A percentile compares a stretch with the other conserved stretches of the same genome.
Conservation (phyloP, 2,888 invertebrate genomes). For the Tenthredo amoena region DNA sequence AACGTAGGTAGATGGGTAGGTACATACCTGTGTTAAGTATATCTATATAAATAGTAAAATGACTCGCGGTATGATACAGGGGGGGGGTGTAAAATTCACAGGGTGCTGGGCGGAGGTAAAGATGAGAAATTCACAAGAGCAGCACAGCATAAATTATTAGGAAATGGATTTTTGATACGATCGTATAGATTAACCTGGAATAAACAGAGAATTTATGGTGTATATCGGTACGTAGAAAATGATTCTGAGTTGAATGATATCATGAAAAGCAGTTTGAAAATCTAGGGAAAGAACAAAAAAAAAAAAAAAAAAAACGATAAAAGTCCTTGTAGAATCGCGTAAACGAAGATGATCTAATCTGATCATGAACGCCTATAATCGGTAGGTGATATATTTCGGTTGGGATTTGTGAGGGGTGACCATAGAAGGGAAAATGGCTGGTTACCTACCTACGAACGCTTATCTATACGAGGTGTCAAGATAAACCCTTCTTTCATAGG, state of each 20-base stretch:
- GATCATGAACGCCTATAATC: not conserved
- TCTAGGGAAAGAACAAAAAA: not conserved
- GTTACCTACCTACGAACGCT: not conserved
- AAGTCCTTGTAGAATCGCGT: not conserved
- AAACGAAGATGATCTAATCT: not conserved
- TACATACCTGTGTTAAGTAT: not conserved
- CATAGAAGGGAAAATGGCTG: not conserved
- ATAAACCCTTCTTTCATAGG: slow-evolving; percentile 30
- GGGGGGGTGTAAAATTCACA: not conserved
- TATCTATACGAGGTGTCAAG: slow-evolving; percentile 7
- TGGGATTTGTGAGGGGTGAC: not conserved
- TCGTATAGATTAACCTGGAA: not conserved
- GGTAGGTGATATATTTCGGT: not conserved
- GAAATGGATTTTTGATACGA: not conserved
- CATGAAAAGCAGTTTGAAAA: too few species aligned
- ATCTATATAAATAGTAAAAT: not conserved
- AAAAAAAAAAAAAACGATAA: not conserved
- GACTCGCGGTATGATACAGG: not conserved
- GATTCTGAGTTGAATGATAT: not conserved
- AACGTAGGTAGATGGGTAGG: not conserved
- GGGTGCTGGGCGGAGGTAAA: not conserved
- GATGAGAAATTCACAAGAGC: not conserved
- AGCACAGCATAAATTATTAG: not conserved
- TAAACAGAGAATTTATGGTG: not conserved
- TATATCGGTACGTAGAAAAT: not conserved